Base-by-base conservation (phyloP, 2,888 invertebrate genomes). In the Microdon myrmicae region DNA sequence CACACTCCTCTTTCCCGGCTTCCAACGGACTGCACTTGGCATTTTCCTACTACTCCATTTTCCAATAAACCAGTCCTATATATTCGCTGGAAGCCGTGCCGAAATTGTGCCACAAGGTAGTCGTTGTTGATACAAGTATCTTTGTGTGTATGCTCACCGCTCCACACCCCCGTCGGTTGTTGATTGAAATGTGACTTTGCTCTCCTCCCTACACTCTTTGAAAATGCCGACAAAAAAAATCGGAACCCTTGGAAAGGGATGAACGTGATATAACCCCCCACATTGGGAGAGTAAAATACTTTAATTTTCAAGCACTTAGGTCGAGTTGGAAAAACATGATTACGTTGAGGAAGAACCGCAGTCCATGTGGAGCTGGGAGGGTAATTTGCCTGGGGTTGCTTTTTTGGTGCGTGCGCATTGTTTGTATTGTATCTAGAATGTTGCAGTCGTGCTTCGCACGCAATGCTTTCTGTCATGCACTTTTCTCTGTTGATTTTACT, bases 11-110 rank as follows among this genome's bases (percentile, higher is more conserved):
- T 68, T 68, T 69, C 70, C 60, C 68, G 67, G 60, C 67, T 74
- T 75, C 75, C 73, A 74, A 69, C 68, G 67, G 71, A 73, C 75
- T 77, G 77, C 77, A 77, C 77, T 77, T 77, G 77, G 77, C 77
- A 77, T 77, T 77, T 75, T 77, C 76, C 78, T 75, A 77, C 75
- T 77, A 77, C 77, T 78, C 77, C 75, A 76, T 78, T 77, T 78
- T 75, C 72, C 75, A 76, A 74, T 73, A 71, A 66, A 72, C 74
- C 72, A 78, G 77, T 76, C 77, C 77, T 76, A 78, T 76, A 78
- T 77, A 73, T 67, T 31, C 44, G 19, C 51, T 64, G 64, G 64
- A 64, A 64, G 26, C 23, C 41, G 28, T 25, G 20, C 37, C 51
- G 28, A 39, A 64, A 64, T 64, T 64, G 58, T 64, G 64, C 64